Evolutionary conservation across 2,113 vertebrate genomes (phyloP), one percentile per base, ranked within the genome.

Genomic region (Callionymus lyra): DNA sequence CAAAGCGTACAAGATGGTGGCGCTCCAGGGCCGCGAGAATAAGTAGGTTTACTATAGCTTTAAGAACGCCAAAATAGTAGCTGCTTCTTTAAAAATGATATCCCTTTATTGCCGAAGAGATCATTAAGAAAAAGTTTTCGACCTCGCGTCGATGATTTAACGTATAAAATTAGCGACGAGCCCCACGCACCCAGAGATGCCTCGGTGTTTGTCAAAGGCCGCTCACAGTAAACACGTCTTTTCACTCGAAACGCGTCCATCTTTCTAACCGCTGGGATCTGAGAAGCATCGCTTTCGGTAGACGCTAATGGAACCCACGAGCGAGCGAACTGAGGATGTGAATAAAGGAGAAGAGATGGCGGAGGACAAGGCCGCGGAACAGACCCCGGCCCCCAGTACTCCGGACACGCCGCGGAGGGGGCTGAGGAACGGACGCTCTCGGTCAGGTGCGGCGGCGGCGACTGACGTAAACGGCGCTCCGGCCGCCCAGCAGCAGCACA

Each of bases 41-140:
- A 76, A 73, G 61, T 59, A 76, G 76, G 70, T 79, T 81, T 74
- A 72, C 84, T 86, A 82, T 82, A 74, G 82, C 86, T 87, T 87
- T 87, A 87, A 87, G 84, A 85, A 70, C 18, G 45, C 70, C 53
- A 79, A 80, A 77, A 70, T 65, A 65, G 77, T 65, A 67, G 79
- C 74, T 83, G 79, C 79, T 76, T 76, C 80, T 85, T 83, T 81
- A 84, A 84, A 83, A n/a, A 79, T 60, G 59, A 75, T 79, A 79
- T 77, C 50, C 54, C 53, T 64, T 71, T 77, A 73, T 81, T 81
- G 46, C 63, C 65, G 71, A 71, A 76, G 74, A 65, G 56, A 60
- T 65, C 72, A 73, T 81, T 77, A 71, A 74, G 53, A 77, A 75
- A 27, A 82, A 77, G 59, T 80, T 84, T 67, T 72, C 13, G 65